Base-by-base conservation (phyloP, 2,797 vertebrate genomes). In the Sylvia borin region DNA sequence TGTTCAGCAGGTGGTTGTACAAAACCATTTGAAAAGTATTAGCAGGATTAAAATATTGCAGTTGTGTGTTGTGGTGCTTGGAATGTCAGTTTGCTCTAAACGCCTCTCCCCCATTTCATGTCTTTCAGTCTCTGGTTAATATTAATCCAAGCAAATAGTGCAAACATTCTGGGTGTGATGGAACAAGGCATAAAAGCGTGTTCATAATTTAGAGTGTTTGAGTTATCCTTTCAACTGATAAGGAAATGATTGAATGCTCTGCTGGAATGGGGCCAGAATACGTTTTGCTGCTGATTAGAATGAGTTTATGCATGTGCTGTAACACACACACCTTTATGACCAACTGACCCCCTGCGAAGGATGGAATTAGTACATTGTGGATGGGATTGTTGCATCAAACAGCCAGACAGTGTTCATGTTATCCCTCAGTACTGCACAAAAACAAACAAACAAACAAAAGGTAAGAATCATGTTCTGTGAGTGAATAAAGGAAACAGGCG, bases 231-330 rank as follows among this genome's bases (percentile, higher is more conserved):
- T 94, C 75, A 88, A 40, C 76, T 76, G 87, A 92, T 88, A 95
- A 92, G 62, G n/a, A 25, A 60, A 68, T 93, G 93, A 95, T 95
- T 81, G 89, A 96, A 64, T 93, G 80, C 45, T 95, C 14, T 87
- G 74, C 89, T 96, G 93, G 85, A 83, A 75, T 12, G 53, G 32
- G 18, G 70, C 91, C 89, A 94, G 66, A 55, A n/a, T 16, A 60
- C 58, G n/a, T 80, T 92, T 88, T 68, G 26, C 32, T 38, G 50
- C 36, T 72, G 24, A n/a, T 68, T 65, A 51, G 43, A 90, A 48
- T 45, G 43, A 71, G 50, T 71, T 92, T 85, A 66, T 2, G 6
- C 1, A 0, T 11, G 1, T 3, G 4, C 66, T 70, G 19, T 47
- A 64, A 26, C 9, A 11, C 29, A 11, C 29, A 14, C 64, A 79